Base-by-base conservation (phyloP, 1,140 invertebrate genomes). In the Drosophila lowei region DNA sequence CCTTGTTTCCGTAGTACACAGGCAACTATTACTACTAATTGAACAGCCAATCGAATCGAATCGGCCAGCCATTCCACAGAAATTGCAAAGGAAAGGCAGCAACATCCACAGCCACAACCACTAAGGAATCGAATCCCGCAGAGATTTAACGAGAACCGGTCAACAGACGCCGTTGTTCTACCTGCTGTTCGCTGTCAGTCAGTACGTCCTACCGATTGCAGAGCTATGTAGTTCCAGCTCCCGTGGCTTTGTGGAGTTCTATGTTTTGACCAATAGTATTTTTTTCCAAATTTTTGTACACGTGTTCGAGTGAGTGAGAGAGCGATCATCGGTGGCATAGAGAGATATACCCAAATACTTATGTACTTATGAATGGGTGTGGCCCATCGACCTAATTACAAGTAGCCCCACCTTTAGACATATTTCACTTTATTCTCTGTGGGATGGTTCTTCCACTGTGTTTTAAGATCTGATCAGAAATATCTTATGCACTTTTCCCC, bases 1-100 rank as follows among this genome's bases (percentile, higher is more conserved):
- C 85, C 81, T 90, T 90, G 85, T 90, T 90, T 88, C 77, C 71
- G 89, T 90, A 90, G 89, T 90, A 88, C 72, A 80, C 63, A 85
- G 60, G 41, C 50, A 58, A 77, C 56, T 62, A 30, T 9, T 9
- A 30, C 30, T 30, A 30, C 30, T 9, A 30, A 9, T 9, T 30
- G 30, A 30, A 30, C 30, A 30, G 30, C 30, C 30, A 30, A 30
- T 30, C 7, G 28, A 30, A 30, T 8, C 7, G 28, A 30, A 30
- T 30, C 30, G 30, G 30, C 8, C 3, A 30, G 30, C 8, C 30
- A 30, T 9, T 30, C 30, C 30, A 30, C 8, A 30, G 30, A 3
- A 30, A 30, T 30, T 30, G 30, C 30, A 9, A 30, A 30, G 30
- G 30, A 30, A 8, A 52, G 42, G 23, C 21, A 52, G 57, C 7